phyloP scores from a whole-genome alignment of 1,140 invertebrate species.

The Goniozus legneri region DNA sequence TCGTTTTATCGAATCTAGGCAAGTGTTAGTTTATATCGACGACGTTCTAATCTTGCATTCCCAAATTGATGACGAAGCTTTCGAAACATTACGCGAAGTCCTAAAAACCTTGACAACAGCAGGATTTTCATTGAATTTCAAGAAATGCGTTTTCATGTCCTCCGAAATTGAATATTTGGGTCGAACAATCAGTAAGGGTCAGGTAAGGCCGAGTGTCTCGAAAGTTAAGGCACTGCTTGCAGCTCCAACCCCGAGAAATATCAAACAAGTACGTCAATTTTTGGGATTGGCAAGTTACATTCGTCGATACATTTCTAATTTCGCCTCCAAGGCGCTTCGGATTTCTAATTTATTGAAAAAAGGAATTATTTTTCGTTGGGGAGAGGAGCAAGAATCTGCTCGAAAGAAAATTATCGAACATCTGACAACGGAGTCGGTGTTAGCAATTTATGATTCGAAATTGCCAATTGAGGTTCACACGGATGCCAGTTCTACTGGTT shows the following conservation, averaged over 20 bases:
- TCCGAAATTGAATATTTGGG: conserved; percentile 26
- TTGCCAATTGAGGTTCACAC: conserved; percentile 2
- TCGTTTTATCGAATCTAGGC: conserved; percentile 2
- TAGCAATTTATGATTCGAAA: conserved; percentile 6
- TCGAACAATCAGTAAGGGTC: conserved; percentile 13
- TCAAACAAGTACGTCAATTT: conserved; percentile 31
- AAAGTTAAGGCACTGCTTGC: conserved; percentile 21
- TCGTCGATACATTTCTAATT: conserved; percentile 26
- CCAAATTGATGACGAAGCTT: background rate
- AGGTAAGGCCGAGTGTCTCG: conserved; percentile 15
- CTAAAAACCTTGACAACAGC: conserved; percentile 17
- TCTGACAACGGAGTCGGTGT: conserved; percentile 3
- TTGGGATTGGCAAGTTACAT: conserved; percentile 43
- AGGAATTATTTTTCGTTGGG: conserved; percentile 1
- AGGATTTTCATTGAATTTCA: conserved; percentile 30
- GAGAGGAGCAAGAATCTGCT: background rate
- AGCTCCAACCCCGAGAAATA: background rate
- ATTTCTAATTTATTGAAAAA: conserved; percentile 5
- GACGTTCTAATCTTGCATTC: background rate
- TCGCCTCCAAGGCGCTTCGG: background rate
- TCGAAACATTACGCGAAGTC: conserved; percentile 10
- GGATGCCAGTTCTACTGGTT: conserved; percentile 3
- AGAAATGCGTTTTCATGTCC: conserved; percentile 31
- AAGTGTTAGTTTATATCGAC: background rate
- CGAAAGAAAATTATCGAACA: background rate